Percentiles rank a stretch among this genome's conserved stretches.
Evolutionary conservation across 2,113 vertebrate genomes (phyloP).

Genomic region (Anseranas semipalmata): DNA sequence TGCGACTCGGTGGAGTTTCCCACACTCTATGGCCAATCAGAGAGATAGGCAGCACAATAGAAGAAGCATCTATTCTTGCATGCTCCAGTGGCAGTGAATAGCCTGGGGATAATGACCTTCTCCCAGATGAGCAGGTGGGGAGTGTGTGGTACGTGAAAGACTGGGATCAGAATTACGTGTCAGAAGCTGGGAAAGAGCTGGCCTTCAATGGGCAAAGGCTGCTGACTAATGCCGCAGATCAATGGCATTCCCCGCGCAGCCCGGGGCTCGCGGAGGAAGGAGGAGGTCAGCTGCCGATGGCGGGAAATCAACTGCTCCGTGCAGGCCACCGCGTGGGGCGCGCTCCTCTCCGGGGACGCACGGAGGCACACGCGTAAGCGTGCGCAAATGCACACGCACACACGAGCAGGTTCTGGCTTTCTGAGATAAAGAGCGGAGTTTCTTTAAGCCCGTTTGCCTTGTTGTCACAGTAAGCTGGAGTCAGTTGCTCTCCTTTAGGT

Average conservation of each 20-base stretch:
- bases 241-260: slow-evolving; percentile 61
- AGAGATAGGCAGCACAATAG: slow-evolving; percentile 32
- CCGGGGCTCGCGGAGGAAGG: slow-evolving; percentile 19
- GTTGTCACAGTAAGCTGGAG: background rate
- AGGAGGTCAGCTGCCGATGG: background rate
- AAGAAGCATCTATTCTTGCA: slow-evolving; percentile 67
- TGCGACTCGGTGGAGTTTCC: slow-evolving; percentile 65
- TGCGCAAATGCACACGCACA: background rate
- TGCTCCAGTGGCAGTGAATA: slow-evolving; percentile 70
- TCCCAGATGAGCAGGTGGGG: slow-evolving; percentile 75
- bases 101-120: slow-evolving; percentile 66
- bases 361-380: background rate
- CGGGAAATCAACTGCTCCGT: background rate
- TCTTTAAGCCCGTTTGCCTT: background rate
- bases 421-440: background rate
- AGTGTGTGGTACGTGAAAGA: slow-evolving; percentile 35
- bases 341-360: background rate
- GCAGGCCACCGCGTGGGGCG: background rate
- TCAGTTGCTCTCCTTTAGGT: background rate
- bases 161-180: slow-evolving; percentile 21
- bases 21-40: slow-evolving; percentile 81
- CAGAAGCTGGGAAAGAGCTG: slow-evolving; percentile 72
- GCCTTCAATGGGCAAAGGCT: slow-evolving; percentile 28
- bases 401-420: background rate
- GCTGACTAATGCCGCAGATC: slow-evolving; percentile 64